phyloP scores from a whole-genome alignment of 2,113 vertebrate species.

The Cairina moschata region DNA sequence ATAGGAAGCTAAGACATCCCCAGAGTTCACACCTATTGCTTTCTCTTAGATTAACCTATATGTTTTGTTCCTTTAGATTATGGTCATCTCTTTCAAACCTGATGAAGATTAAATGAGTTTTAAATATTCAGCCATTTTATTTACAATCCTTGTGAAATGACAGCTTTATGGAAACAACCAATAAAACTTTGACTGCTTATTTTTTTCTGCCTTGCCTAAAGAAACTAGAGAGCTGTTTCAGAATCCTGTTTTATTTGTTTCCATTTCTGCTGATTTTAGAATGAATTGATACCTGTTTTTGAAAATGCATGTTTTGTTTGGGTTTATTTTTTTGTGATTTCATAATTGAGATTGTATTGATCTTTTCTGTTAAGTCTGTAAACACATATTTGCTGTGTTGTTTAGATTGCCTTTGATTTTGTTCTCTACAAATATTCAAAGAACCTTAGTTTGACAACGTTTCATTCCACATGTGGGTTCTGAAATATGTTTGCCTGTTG shows the following conservation, averaged over 20 bases:
- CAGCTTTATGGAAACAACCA: background rate
- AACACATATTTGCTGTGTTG: background rate
- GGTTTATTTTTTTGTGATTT: background rate
- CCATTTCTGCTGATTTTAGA: background rate
- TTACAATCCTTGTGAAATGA: background rate
- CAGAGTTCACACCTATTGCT: background rate
- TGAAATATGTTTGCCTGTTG: background rate
- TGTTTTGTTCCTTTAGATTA: background rate
- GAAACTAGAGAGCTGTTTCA: background rate
- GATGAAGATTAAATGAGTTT: background rate
- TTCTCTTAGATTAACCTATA: background rate
- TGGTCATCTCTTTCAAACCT: background rate
- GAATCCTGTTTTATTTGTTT: background rate
- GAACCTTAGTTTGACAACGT: background rate
- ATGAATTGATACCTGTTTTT: background rate
- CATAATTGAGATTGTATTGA: background rate
- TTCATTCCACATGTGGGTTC: background rate
- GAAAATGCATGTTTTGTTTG: background rate
- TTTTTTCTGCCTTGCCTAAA: background rate
- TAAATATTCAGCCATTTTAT: background rate
- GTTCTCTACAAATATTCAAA: background rate
- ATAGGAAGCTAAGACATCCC: background rate
- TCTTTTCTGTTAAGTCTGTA: background rate
- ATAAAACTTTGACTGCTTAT: background rate
- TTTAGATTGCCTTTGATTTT: background rate